A percentile compares a stretch with the other conserved stretches of the same genome.
phyloP scores from a whole-genome alignment of 2,888 invertebrate genomes.

The Agriopis aurantiaria region DNA sequence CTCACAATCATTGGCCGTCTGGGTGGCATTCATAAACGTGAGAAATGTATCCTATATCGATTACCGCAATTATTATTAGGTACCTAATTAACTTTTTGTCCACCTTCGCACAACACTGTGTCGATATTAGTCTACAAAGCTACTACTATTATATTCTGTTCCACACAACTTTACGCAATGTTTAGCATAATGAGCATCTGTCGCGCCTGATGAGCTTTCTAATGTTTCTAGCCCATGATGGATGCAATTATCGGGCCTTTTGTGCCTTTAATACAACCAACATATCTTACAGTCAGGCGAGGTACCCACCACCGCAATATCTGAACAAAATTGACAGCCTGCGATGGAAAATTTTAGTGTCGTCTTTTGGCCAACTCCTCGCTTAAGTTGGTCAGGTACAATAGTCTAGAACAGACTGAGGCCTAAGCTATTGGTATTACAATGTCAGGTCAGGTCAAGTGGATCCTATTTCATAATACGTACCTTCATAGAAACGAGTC shows the following conservation, averaged over 20 bases:
- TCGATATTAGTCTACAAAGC: too few relatives aligned
- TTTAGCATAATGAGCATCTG: constrained; percentile 10
- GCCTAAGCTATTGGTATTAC: constrained; percentile 14
- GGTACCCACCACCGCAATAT: neutral
- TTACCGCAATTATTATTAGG: too few relatives aligned
- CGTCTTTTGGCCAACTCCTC: neutral
- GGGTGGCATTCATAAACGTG: too few relatives aligned
- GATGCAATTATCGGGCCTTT: constrained; percentile 24
- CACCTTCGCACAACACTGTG: too few relatives aligned
- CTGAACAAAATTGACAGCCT: neutral
- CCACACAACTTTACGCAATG: constrained; percentile 5
- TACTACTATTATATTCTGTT: neutral
- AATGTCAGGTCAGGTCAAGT: constrained; percentile 21
- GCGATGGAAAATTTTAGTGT: neutral
- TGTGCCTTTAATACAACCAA: neutral
- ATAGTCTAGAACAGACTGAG: constrained; percentile 15
- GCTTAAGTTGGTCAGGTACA: neutral
- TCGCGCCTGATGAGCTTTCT: constrained; percentile 19
- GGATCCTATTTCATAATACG: constrained; percentile 2
- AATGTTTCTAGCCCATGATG: constrained; percentile 20
- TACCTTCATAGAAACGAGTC: neutral
- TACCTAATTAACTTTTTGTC: too few relatives aligned
- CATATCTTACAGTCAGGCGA: neutral
- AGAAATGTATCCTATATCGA: too few relatives aligned
- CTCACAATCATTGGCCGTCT: too few relatives aligned